Evolutionary conservation across 2,888 invertebrate genomes (phyloP).

Genomic region (Pseudococcus viburni): DNA sequence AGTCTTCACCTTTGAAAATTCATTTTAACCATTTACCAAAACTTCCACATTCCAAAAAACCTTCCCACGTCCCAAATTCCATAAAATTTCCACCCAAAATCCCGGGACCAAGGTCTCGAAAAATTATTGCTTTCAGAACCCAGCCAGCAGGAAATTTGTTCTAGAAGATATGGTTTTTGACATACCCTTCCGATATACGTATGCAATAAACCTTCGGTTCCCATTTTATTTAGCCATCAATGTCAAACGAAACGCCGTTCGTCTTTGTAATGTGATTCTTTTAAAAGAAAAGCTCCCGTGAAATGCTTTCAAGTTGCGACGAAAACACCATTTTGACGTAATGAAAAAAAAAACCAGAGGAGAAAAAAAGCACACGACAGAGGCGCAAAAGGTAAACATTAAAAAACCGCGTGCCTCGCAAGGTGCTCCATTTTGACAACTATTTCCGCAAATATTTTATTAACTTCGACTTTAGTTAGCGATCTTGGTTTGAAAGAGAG

Average conservation of each 20-base stretch:
- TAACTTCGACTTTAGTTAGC: slow-evolving; percentile 41
- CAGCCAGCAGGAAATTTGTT: background rate
- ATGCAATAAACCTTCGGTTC: background rate
- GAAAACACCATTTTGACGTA: slow-evolving; percentile 18
- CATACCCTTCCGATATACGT: background rate
- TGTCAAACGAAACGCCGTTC: background rate
- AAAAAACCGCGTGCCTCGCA: slow-evolving; percentile 1
- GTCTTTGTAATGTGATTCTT: slow-evolving; percentile 30
- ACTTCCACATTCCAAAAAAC: no score
- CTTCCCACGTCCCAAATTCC: no score
- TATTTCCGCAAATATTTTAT: slow-evolving; percentile 55
- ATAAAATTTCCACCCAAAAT: no score
- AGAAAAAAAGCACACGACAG: background rate
- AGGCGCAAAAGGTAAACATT: background rate
- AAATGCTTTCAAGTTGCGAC: slow-evolving; percentile 8
- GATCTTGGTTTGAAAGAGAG: slow-evolving; percentile 14
- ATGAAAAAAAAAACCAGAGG: background rate
- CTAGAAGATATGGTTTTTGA: background rate
- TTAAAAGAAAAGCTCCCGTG: background rate
- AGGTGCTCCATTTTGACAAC: slow-evolving; percentile 44
- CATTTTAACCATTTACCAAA: no score
- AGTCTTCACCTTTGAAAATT: no score
- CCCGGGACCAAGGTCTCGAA: no score
- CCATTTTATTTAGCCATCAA: slow-evolving; percentile 25
- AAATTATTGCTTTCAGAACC: no score